Percentiles rank a stretch among this genome's conserved stretches.
These are phyloP conservation scores for Lasioglossum malachurum DNA, from an alignment of 2,888 invertebrate genomes.

Conservation along the genomic window DNA sequence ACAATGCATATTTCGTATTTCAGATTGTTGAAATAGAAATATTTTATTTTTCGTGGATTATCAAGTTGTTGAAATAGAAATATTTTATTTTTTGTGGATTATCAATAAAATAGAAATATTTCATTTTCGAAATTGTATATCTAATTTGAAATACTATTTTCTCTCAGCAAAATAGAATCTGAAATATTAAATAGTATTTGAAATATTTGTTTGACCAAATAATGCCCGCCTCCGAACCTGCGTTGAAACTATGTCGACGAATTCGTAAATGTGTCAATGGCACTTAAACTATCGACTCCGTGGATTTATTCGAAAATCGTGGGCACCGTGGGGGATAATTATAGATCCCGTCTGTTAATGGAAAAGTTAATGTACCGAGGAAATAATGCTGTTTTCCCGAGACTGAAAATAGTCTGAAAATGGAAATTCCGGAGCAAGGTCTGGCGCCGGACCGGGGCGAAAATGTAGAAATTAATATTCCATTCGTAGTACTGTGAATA, in stretches of 20 bases:
- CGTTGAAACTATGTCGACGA: neutral
- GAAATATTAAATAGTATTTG: no score
- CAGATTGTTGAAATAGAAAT: no score
- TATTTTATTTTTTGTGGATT: no score
- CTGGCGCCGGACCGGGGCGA: neutral
- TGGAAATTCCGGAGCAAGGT: neutral
- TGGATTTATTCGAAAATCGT: neutral
- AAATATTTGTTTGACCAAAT: no score
- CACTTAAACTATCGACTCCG: neutral
- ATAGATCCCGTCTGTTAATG: neutral
- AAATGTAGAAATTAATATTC: neutral
- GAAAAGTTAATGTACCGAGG: neutral
- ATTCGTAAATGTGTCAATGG: neutral
- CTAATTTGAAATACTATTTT: no score
- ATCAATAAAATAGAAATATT: no score
- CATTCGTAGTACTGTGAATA: neutral
- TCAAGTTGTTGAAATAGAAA: no score
- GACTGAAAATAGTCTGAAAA: neutral
- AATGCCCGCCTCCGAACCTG: neutral
- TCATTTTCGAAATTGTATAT: no score
- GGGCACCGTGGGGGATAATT: neutral
- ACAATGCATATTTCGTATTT: no score
- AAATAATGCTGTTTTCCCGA: neutral
- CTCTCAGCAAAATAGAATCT: no score
- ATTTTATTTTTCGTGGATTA: no score